phyloP scores from a whole-genome alignment of 1,140 invertebrate species.

The Drosophila takahashii region DNA sequence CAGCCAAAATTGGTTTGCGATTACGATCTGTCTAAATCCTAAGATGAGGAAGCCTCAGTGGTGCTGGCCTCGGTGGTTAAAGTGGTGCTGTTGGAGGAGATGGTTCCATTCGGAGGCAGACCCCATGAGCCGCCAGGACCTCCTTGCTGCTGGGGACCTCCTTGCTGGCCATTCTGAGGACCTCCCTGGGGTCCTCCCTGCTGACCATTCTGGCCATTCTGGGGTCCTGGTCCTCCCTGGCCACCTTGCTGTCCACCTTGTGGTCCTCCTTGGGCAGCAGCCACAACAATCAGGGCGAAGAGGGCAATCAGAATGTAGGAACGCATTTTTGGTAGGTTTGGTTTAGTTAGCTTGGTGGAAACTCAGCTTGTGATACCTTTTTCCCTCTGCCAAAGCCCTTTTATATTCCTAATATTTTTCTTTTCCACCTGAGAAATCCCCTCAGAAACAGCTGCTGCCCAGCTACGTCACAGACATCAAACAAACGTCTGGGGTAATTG shows the following conservation, averaged over 20 bases:
- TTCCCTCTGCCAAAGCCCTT: neutral
- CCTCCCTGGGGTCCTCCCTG: conserved; percentile 8
- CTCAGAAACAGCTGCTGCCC: conserved; percentile 21
- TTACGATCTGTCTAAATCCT: neutral
- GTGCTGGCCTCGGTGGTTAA: neutral
- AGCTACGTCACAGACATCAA: conserved; percentile 8
- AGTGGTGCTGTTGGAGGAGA: neutral
- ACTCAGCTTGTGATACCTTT: conserved; percentile 22
- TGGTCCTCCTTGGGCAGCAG: conserved; percentile 2
- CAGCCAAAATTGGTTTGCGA: neutral
- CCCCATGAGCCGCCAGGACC: neutral
- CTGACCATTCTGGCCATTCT: neutral
- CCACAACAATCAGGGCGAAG: conserved; percentile 29
- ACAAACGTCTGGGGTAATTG: neutral
- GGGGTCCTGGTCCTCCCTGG: neutral
- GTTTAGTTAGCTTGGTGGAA: conserved; percentile 9
- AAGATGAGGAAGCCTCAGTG: conserved; percentile 1
- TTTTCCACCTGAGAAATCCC: conserved; percentile 1
- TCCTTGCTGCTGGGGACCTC: neutral
- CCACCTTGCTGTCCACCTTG: neutral
- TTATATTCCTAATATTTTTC: conserved; percentile 17
- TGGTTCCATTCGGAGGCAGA: conserved; percentile 17
- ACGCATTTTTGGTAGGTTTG: conserved; percentile 29
- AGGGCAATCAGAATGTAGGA: conserved; percentile 30
- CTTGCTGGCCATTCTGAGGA: neutral